These are phyloP conservation scores for Neosalanx taihuensis DNA, from an alignment of 2,797 vertebrate genomes.

Conservation along the genomic window DNA sequence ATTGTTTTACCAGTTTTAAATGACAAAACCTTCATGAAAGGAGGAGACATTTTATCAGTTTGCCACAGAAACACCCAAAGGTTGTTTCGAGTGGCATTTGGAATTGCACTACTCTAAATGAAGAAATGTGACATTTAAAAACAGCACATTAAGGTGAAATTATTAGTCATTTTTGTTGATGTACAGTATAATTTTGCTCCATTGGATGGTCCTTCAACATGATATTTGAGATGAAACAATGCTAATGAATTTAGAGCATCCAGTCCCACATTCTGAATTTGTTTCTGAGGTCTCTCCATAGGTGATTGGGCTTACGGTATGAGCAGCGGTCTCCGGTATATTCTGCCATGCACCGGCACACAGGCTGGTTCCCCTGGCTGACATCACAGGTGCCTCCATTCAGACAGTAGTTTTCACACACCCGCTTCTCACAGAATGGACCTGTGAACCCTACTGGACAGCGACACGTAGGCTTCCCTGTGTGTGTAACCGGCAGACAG, in stretches of 20 bases:
- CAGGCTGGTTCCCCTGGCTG: constrained; percentile 89
- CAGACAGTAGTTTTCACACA: constrained; percentile 89
- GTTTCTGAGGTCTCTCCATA: neutral
- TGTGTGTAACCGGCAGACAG: neutral
- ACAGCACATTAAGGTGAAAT: constrained; percentile 22
- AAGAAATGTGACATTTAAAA: constrained; percentile 42
- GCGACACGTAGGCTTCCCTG: constrained; percentile 91
- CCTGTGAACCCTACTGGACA: constrained; percentile 90
- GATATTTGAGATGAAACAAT: no score
- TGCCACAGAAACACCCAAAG: constrained; percentile 60
- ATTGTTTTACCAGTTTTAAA: constrained; percentile 61
- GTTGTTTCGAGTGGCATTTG: constrained; percentile 56
- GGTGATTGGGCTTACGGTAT: constrained; percentile 81
- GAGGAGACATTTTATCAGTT: constrained; percentile 56
- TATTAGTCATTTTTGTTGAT: constrained; percentile 44
- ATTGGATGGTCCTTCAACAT: no score
- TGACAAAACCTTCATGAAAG: constrained; percentile 54
- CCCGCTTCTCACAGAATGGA: constrained; percentile 84
- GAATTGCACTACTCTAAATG: constrained; percentile 54
- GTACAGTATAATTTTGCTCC: neutral
- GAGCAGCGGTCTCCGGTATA: constrained; percentile 94
- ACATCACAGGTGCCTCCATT: constrained; percentile 91
- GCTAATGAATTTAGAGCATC: neutral
- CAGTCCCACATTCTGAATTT: neutral
- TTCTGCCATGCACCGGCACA: constrained; percentile 86